Evolutionary conservation across 2,797 vertebrate species (phyloP).

Genomic region (Sarcoramphus papa): DNA sequence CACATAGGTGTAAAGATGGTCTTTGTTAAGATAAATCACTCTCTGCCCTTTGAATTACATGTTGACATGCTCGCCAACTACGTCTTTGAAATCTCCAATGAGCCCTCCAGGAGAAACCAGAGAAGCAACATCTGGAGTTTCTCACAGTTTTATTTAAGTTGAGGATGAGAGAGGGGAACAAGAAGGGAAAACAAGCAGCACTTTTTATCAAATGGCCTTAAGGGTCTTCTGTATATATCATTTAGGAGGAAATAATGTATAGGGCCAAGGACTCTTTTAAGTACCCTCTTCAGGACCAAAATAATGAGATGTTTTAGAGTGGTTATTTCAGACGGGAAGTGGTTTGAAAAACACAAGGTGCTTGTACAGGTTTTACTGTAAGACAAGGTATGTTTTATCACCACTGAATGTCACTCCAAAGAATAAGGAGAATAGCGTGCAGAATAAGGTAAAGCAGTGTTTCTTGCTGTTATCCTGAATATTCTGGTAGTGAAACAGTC

Average conservation of each 20-base stretch:
- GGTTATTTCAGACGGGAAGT: not conserved
- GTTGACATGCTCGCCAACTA: not conserved
- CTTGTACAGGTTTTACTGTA: not conserved
- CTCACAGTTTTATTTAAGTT: not conserved
- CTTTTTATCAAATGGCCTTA: not conserved
- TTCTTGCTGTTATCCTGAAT: conserved; percentile 16
- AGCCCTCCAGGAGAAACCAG: not conserved
- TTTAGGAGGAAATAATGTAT: not conserved
- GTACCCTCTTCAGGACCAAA: not conserved
- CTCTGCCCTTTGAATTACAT: not conserved
- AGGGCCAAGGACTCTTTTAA: not conserved
- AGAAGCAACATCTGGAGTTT: not conserved
- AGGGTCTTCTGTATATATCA: not conserved
- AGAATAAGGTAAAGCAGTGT: conserved; percentile 10
- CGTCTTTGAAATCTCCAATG: not conserved
- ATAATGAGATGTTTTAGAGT: not conserved
- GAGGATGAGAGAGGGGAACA: not conserved
- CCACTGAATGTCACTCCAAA: not conserved
- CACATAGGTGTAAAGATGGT: not conserved
- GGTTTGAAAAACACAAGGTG: not conserved
- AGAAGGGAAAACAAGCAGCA: not conserved
- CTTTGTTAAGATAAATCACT: not conserved
- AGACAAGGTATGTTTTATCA: not conserved
- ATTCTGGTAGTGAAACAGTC: conserved; percentile 48
- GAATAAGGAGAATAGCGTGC: not conserved